Evolutionary conservation across 2,113 vertebrate species (phyloP).

Genomic region (Charina bottae): DNA sequence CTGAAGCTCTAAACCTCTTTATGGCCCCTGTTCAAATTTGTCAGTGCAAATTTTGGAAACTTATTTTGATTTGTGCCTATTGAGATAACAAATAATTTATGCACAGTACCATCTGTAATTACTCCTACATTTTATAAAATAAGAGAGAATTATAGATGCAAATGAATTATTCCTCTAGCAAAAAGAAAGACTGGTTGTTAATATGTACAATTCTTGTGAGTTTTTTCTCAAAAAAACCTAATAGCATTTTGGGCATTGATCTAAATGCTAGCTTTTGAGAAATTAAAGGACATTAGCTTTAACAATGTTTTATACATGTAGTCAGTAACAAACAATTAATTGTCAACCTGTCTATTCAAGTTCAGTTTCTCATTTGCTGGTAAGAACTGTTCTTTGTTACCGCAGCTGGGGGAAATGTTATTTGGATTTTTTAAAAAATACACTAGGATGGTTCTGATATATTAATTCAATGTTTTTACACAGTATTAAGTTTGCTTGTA

Average conservation of each 20-base stretch:
- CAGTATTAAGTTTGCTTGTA: background rate
- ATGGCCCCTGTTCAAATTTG: background rate
- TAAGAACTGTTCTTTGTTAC: background rate
- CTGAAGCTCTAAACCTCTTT: background rate
- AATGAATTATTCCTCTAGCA: slow-evolving; percentile 13
- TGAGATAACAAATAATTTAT: background rate
- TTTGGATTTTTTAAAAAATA: background rate
- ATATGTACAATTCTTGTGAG: background rate
- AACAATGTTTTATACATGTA: slow-evolving; percentile 2
- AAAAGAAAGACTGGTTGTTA: background rate
- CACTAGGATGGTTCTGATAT: background rate
- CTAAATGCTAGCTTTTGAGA: slow-evolving; percentile 13
- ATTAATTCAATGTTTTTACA: background rate
- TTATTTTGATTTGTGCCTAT: background rate
- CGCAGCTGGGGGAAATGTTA: background rate
- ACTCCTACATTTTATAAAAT: background rate
- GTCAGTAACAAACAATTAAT: slow-evolving; percentile 20
- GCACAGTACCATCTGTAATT: background rate
- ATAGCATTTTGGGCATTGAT: slow-evolving; percentile 14
- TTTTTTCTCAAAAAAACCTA: background rate
- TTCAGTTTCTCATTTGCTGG: background rate
- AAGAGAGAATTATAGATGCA: background rate
- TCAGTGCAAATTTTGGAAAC: background rate
- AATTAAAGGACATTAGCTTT: slow-evolving; percentile 20
- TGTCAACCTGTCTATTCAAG: background rate